These are phyloP conservation scores for Grallaria varia DNA, from an alignment of 2,113 vertebrate species.

Conservation along the genomic window DNA sequence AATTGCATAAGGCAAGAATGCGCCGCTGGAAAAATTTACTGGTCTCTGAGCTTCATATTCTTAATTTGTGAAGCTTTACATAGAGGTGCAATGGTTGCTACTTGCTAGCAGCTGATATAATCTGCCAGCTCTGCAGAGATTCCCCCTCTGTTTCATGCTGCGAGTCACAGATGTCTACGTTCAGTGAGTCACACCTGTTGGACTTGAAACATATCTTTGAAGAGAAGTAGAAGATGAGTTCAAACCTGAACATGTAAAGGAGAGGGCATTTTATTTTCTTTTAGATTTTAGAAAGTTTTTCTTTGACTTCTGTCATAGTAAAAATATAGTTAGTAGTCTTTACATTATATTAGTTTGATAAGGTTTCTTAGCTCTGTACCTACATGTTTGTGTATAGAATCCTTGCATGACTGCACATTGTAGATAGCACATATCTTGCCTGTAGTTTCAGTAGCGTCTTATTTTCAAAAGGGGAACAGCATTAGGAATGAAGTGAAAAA, in stretches of 20 bases:
- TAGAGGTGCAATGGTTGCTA: slow-evolving; percentile 27
- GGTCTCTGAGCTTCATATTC: slow-evolving; percentile 34
- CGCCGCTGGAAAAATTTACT: slow-evolving; percentile 53
- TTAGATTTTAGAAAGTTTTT: neutral
- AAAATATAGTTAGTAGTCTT: neutral
- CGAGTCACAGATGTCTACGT: slow-evolving; percentile 64
- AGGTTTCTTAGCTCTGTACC: neutral
- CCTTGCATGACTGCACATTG: neutral
- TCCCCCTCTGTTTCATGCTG: slow-evolving; percentile 44
- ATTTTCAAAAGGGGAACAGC: neutral
- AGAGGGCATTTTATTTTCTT: slow-evolving; percentile 9
- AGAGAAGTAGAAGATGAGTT: slow-evolving; percentile 56
- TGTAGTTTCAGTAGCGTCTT: neutral
- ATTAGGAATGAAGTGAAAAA: neutral
- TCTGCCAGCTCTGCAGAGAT: slow-evolving; percentile 49
- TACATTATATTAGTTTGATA: neutral
- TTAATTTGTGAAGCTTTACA: slow-evolving; percentile 48
- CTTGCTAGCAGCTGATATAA: slow-evolving; percentile 57
- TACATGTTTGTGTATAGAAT: neutral
- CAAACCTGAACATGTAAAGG: slow-evolving; percentile 37
- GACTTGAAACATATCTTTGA: slow-evolving; percentile 46
- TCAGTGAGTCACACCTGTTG: slow-evolving; percentile 68
- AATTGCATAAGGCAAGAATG: neutral
- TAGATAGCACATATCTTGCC: neutral
- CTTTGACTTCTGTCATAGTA: neutral